Evolutionary conservation across 2,797 vertebrate genomes (phyloP).

Genomic region (Sphenodon punctatus): DNA sequence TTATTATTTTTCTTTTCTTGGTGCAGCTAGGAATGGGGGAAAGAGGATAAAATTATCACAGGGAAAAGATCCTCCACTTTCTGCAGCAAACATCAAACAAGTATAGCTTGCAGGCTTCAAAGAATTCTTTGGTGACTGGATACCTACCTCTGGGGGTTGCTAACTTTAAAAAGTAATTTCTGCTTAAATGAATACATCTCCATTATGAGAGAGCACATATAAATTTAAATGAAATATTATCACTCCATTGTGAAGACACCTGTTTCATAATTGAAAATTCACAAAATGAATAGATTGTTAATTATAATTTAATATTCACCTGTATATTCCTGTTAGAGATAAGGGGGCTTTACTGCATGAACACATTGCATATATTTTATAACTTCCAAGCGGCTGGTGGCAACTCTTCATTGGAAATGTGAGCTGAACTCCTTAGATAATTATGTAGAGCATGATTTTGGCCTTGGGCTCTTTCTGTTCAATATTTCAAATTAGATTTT

Average conservation of each 20-base stretch:
- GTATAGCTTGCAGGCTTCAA: slow-evolving; percentile 42
- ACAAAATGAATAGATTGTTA: slow-evolving; percentile 29
- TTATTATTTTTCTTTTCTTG: not conserved
- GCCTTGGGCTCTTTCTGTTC: slow-evolving; percentile 57
- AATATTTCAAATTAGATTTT: slow-evolving; percentile 57
- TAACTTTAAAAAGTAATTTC: slow-evolving; percentile 41
- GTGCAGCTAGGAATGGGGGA: not conserved
- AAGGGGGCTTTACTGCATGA: not conserved
- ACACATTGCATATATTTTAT: rapidly evolving
- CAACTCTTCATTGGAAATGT: not conserved
- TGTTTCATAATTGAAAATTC: slow-evolving; percentile 17
- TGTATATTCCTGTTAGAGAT: not conserved
- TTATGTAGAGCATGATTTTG: slow-evolving; percentile 47
- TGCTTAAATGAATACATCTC: slow-evolving; percentile 25
- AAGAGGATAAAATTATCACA: slow-evolving; percentile 29
- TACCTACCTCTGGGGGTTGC: slow-evolving; percentile 40
- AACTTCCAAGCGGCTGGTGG: not conserved
- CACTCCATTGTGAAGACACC: slow-evolving; percentile 20
- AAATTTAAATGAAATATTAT: slow-evolving; percentile 5
- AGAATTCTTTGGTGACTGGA: slow-evolving; percentile 37
- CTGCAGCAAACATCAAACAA: slow-evolving; percentile 56
- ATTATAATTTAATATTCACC: slow-evolving; percentile 26
- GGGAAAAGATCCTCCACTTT: slow-evolving; percentile 13
- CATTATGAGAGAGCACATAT: slow-evolving; percentile 31
- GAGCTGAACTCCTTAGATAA: slow-evolving; percentile 31